These are phyloP conservation scores for Limnothrissa miodon DNA, from an alignment of 2,113 vertebrate species.

Conservation along the genomic window DNA sequence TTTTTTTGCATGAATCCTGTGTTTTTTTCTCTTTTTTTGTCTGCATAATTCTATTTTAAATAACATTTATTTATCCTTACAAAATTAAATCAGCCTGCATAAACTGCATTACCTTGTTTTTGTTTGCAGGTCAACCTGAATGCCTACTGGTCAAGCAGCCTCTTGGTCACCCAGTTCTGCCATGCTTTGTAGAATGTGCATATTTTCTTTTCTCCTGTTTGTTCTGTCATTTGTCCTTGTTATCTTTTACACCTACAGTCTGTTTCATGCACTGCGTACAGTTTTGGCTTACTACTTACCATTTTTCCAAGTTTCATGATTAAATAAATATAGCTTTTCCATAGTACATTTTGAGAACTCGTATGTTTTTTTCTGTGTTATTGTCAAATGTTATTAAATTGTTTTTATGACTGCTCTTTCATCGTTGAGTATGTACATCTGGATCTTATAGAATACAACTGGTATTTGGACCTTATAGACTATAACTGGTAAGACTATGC, in stretches of 20 bases:
- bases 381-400: too few relatives aligned
- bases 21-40: too few relatives aligned
- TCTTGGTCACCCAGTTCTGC: not conserved
- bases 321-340: not conserved
- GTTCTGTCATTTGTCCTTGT: not conserved
- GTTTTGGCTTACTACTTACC: not conserved
- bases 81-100: too few relatives aligned
- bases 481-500: too few relatives aligned
- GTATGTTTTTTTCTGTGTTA: not conserved
- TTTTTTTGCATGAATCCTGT: too few relatives aligned
- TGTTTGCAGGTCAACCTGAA: slow-evolving; percentile 59
- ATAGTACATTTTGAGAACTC: not conserved
- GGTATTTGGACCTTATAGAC: too few relatives aligned
- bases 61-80: too few relatives aligned
- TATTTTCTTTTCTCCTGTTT: too few relatives aligned
- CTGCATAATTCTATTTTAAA: too few relatives aligned
- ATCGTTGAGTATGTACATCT: too few relatives aligned
- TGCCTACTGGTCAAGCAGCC: not conserved
- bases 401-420: too few relatives aligned
- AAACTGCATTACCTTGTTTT: slow-evolving; percentile 27
- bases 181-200: not conserved
- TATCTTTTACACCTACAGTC: not conserved
- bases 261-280: not conserved
- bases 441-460: too few relatives aligned
- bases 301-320: not conserved